Base-by-base conservation (phyloP, 2,888 invertebrate species). In the Tiphia femorata region DNA sequence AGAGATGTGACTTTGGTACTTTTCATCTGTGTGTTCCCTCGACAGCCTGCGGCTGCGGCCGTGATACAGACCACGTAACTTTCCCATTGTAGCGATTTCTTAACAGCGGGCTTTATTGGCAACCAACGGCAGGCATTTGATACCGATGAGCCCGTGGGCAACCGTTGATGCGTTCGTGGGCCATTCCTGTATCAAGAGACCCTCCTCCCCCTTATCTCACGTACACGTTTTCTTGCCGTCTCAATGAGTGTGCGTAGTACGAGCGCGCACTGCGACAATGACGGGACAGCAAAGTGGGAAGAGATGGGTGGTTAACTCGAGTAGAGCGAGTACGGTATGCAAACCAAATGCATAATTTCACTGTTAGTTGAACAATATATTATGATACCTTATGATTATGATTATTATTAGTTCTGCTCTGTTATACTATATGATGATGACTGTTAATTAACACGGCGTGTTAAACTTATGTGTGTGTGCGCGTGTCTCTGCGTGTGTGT, bases 91-190 rank as follows among this genome's bases (percentile, higher is more conserved):
- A 42, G 62, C 67, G 63, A 65, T 70, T 66, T 66, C 60, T 70
- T 62, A 63, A 72, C 73, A 72, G 73, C 70, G 59, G 70, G 63
- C 65, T 59, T 70, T 63, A 59, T 63, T 62, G 71, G 71, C 58
- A 60, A 43, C 37, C 59, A 38, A 47, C 48, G 50, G 52, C 38
- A 47, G 50, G 42, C 17, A 51, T 21, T 41, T 43, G 49, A 41
- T 30, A 29, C 50, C 50, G 53, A 58, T 60, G 47, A 41, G 33
- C 42, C 49, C 41, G n/a, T n/a, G n/a, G n/a, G n/a, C n/a, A n/a
- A n/a, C n/a, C n/a, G n/a, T n/a, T n/a, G n/a, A 33, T 54, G 54
- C 57, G 33, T 33, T 33, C n/a, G n/a, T n/a, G n/a, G 59, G 42
- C n/a, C 53, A 54, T 50, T 62, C 62, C 50, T 52, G 64, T 40